phyloP scores from a whole-genome alignment of 2,113 vertebrate genomes.

The Protomyctophum bolini region DNA sequence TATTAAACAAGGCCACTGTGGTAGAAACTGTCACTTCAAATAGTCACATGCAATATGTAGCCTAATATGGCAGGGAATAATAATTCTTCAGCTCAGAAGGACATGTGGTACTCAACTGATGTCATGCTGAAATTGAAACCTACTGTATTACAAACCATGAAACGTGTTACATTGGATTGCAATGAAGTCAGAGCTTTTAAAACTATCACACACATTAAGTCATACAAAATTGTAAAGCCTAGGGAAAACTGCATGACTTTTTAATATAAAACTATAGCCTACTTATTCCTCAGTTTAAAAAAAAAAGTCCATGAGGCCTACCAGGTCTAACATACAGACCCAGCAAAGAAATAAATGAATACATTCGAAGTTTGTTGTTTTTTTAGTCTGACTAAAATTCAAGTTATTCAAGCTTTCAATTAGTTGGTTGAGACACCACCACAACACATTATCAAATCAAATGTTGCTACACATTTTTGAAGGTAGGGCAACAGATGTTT shows the following conservation, averaged over 20 bases:
- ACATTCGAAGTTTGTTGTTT: neutral
- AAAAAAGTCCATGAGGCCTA: slow-evolving; percentile 16
- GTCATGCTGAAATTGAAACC: neutral
- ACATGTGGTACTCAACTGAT: neutral
- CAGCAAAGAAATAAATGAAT: neutral
- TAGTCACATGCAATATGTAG: slow-evolving; percentile 15
- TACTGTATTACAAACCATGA: too few species aligned
- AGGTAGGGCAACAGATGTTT: too few species aligned
- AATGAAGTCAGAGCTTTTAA: neutral
- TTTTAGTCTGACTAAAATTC: slow-evolving; percentile 13
- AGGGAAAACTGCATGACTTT: neutral
- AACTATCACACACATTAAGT: too few species aligned
- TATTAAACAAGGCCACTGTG: slow-evolving; percentile 34
- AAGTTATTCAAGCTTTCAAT: slow-evolving; percentile 19
- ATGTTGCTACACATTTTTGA: neutral
- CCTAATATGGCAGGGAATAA: slow-evolving; percentile 10
- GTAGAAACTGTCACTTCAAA: slow-evolving; percentile 34
- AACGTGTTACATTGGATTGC: neutral
- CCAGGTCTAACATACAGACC: slow-evolving; percentile 21
- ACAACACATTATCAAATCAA: neutral
- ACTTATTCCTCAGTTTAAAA: slow-evolving; percentile 36
- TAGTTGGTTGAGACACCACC: slow-evolving; percentile 17
- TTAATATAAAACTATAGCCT: slow-evolving; percentile 27
- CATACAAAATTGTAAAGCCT: too few species aligned
- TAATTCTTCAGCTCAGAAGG: slow-evolving; percentile 13